Evolutionary conservation across 2,888 invertebrate species (phyloP).

Genomic region (Bhutanitis thaidina): DNA sequence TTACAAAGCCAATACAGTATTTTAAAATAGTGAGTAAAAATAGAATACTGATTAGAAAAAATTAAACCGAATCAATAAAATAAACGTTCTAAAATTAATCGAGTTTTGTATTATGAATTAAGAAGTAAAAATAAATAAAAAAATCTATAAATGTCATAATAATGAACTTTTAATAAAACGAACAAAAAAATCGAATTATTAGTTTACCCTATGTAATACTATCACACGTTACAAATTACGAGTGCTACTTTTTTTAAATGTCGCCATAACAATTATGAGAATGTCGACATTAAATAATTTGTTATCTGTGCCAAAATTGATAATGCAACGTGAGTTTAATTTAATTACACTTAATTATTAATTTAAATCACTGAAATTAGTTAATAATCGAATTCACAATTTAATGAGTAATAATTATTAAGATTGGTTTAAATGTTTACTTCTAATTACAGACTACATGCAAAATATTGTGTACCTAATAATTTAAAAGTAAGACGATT

Average conservation of each 20-base stretch:
- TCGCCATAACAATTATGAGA: not conserved
- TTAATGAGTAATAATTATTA: too few species aligned
- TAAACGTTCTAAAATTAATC: slow-evolving; percentile 23
- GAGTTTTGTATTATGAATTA: slow-evolving; percentile 6
- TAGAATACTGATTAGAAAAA: slow-evolving; percentile 60
- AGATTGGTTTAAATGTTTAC: not conserved
- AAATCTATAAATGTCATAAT: slow-evolving; percentile 32
- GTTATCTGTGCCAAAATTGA: slow-evolving; percentile 1
- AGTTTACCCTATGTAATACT: slow-evolving; percentile 42
- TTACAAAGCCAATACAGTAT: slow-evolving; percentile 45
- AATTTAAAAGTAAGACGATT: too few species aligned
- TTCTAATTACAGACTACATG: not conserved
- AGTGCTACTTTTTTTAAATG: not conserved
- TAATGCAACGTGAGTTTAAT: not conserved
- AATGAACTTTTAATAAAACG: too few species aligned
- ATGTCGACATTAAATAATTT: not conserved
- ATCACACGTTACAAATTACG: slow-evolving; percentile 41
- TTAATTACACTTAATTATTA: slow-evolving; percentile 11
- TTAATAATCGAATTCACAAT: too few species aligned
- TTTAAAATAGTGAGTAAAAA: slow-evolving; percentile 38
- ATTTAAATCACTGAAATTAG: not conserved
- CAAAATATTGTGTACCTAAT: not conserved
- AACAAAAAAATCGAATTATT: slow-evolving; percentile 10
- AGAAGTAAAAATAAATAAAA: slow-evolving; percentile 27
- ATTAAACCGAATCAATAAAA: slow-evolving; percentile 6